Base-by-base conservation (phyloP, 2,888 invertebrate species). In the Orthosia incerta region DNA sequence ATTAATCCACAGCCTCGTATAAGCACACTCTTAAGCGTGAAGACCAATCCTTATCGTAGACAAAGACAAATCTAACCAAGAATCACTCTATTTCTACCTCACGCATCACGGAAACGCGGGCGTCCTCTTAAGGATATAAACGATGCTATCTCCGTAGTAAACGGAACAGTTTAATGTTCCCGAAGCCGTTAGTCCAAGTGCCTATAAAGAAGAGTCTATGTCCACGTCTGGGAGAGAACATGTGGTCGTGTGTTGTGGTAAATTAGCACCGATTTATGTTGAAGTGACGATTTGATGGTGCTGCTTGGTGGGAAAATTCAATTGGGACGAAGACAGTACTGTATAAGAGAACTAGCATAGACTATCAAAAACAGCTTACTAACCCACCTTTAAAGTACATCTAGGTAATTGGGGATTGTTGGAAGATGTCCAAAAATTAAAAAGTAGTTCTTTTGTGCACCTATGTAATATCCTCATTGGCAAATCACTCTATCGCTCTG, bases 61-160 rank as follows among this genome's bases (percentile, higher is more conserved):
- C 80, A 71, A 50, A 68, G 82, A 82, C 68, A 72, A 62, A 84
- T 60, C 70, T 60, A 53, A 45, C 46, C 64, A 45, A 51, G 31
- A 71, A 68, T 68, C 60, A 55, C 53, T 70, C 71, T 67, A 76
- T 72, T 73, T 80, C 23, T 59, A 72, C 50, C 26, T 51, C 65
- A 73, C 62, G 69, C 73, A 75, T 83, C 82, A 65, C 60, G 80
- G 79, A 81, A 86, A 77, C 31, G 50, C 57, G 74, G 20, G 55
- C 61, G 74, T 71, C 71, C 74, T 71, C 74, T 85, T 82, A 84
- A 80, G 86, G 74, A 71, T 85, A 86, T 69, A 86, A 86, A 86
- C 72, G 87, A 83, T 74, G 23, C 80, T 80, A 83, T 83, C 87
- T 74, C 20, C 23, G 45, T 45, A 71, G 56, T 69, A 85, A 84